Percentiles rank a stretch among this genome's conserved stretches.
phyloP scores from a whole-genome alignment of 2,797 vertebrate genomes.

The Furcifer pardalis region DNA sequence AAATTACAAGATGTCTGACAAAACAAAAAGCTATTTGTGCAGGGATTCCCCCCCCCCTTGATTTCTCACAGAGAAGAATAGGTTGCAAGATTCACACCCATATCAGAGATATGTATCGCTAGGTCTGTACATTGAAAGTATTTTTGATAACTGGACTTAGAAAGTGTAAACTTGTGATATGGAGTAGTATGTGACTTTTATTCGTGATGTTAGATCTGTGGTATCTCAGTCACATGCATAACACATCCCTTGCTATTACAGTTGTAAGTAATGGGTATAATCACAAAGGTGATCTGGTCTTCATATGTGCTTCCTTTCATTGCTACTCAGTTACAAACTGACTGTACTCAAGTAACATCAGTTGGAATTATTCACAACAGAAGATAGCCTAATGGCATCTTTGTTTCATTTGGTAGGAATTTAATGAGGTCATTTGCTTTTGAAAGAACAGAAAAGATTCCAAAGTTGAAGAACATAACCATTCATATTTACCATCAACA shows the following conservation, averaged over 20 bases:
- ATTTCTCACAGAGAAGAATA: no score
- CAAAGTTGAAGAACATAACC: conserved; percentile 23
- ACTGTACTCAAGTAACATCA: neutral
- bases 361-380: neutral
- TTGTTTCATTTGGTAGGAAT: conserved; percentile 2
- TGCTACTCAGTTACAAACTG: neutral
- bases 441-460: neutral
- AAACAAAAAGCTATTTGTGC: no score
- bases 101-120: no score
- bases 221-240: no score
- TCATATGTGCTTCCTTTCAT: neutral
- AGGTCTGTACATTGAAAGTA: neutral
- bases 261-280: neutral
- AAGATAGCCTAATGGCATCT: neutral
- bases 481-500: conserved; percentile 2
- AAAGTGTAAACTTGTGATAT: neutral
- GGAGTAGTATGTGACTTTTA: neutral
- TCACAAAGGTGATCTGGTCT: neutral
- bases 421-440: neutral
- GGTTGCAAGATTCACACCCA: no score
- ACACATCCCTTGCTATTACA: neutral
- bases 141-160: no score
- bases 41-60: no score
- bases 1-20: no score
- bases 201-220: neutral